phyloP scores from a whole-genome alignment of 2,113 vertebrate species.

The Nematolebias whitei region DNA sequence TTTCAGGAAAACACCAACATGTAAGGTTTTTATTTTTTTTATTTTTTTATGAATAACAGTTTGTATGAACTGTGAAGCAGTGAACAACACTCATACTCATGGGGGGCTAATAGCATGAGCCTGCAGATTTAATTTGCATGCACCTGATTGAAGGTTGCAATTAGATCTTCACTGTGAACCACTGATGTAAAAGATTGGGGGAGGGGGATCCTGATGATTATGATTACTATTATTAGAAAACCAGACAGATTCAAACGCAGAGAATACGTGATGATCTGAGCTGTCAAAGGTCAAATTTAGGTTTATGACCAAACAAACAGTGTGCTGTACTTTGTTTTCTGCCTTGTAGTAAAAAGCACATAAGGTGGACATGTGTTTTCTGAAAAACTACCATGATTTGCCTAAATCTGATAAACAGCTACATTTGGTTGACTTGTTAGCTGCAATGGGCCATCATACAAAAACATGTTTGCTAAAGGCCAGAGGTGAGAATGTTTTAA shows the following conservation, averaged over 20 bases:
- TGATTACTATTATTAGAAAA: no score
- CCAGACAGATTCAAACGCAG: no score
- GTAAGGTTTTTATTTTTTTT: no score
- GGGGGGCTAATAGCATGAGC: neutral
- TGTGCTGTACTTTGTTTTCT: no score
- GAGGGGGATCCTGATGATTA: no score
- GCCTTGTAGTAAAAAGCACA: no score
- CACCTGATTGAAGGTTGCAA: neutral
- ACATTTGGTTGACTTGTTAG: neutral
- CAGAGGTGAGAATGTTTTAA: neutral
- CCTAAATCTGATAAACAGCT: no score
- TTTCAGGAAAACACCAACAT: neutral
- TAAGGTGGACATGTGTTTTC: neutral
- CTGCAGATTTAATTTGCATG: neutral
- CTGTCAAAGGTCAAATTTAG: neutral
- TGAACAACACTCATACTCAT: no score
- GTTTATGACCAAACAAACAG: no score
- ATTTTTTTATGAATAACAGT: neutral
- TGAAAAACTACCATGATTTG: neutral
- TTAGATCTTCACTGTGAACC: neutral
- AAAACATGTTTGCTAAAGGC: constrained; percentile 2
- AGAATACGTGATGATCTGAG: neutral
- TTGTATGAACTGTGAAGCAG: neutral
- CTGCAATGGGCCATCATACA: neutral
- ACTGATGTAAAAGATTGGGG: neutral